These are phyloP conservation scores for Erpornis zantholeuca DNA, from an alignment of 2,113 vertebrate species.

Conservation along the genomic window DNA sequence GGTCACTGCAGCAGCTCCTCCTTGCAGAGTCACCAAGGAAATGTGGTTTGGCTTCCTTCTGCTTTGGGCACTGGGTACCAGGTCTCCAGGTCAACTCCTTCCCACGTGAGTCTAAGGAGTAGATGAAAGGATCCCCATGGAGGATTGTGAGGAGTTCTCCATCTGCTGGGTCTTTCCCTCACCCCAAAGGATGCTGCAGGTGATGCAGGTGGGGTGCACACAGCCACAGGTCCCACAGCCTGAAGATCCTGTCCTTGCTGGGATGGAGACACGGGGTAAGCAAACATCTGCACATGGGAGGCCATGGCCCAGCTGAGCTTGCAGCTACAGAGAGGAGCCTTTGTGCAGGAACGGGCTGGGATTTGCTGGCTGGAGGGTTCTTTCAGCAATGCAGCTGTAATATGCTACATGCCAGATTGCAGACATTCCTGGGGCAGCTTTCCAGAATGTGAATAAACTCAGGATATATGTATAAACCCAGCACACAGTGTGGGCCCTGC, in stretches of 20 bases:
- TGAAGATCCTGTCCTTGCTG: not conserved
- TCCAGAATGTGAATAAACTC: conserved; percentile 20
- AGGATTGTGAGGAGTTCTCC: not conserved
- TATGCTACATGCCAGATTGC: not conserved
- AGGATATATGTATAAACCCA: not conserved
- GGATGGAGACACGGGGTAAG: not conserved
- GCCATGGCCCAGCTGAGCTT: not conserved
- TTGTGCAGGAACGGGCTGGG: not conserved
- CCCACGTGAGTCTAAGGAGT: not conserved
- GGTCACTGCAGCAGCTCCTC: not conserved
- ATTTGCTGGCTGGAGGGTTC: not conserved
- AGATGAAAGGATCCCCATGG: not conserved
- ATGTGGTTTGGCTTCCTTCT: not conserved
- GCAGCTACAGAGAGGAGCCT: not conserved
- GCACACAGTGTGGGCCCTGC: not conserved
- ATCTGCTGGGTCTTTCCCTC: not conserved
- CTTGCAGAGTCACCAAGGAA: not conserved
- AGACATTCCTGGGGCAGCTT: conserved; percentile 40
- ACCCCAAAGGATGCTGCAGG: not conserved
- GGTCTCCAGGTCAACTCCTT: not conserved
- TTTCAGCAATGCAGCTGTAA: not conserved
- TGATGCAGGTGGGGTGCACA: not conserved
- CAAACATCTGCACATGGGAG: not conserved
- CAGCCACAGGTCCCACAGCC: not conserved
- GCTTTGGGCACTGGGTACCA: not conserved